Evolutionary conservation across 2,888 invertebrate species (phyloP).

Genomic region (Nymphalis c-album): DNA sequence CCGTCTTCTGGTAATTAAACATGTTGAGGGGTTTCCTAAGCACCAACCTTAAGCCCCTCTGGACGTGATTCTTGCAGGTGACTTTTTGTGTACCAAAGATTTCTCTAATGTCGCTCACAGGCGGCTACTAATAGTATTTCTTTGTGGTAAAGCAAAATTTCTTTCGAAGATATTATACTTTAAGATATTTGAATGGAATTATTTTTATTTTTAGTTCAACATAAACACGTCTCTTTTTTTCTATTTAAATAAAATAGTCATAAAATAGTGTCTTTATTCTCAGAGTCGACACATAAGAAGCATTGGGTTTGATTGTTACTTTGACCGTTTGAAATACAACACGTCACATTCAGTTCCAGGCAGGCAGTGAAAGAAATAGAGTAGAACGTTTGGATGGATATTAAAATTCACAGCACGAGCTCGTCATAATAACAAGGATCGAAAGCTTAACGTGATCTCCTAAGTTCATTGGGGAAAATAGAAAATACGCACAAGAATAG

Average conservation of each 20-base stretch:
- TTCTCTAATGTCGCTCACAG: conserved; percentile 29
- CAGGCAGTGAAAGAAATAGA: neutral
- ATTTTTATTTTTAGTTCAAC: too few species aligned
- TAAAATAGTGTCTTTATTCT: too few species aligned
- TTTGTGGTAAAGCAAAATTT: neutral
- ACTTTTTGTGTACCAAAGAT: conserved; percentile 51
- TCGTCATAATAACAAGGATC: conserved; percentile 11
- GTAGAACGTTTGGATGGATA: neutral
- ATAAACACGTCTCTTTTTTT: too few species aligned
- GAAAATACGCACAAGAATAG: conserved; percentile 11
- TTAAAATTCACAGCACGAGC: conserved; percentile 10
- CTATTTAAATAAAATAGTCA: too few species aligned
- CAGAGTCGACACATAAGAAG: too few species aligned
- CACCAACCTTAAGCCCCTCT: conserved; percentile 35
- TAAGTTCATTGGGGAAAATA: conserved; percentile 13
- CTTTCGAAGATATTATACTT: neutral
- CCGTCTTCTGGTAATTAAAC: conserved; percentile 52
- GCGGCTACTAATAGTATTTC: neutral
- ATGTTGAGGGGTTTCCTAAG: conserved; percentile 49
- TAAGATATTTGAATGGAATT: neutral
- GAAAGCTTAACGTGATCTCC: conserved; percentile 10
- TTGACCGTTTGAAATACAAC: neutral
- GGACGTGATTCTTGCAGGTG: conserved; percentile 57
- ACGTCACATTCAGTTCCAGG: neutral
- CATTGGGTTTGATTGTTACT: neutral